These are phyloP conservation scores for Tragelaphus buxtoni DNA, from an alignment of 2,113 vertebrate species.

Conservation along the genomic window DNA sequence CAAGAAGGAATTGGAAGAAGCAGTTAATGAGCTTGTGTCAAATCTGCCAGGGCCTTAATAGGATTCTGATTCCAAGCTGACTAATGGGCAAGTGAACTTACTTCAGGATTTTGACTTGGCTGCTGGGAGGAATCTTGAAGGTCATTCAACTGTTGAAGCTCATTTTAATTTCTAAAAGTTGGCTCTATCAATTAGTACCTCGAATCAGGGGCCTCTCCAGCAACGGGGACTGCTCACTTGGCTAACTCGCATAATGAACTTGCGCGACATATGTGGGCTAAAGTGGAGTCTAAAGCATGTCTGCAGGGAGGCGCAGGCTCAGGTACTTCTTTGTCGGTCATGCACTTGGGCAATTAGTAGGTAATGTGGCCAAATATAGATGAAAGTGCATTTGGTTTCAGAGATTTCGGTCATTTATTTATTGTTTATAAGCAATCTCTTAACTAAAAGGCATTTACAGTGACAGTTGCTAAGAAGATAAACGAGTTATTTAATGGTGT, in stretches of 20 bases:
- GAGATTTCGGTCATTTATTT: neutral
- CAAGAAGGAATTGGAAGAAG: neutral
- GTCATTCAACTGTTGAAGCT: slow-evolving; percentile 19
- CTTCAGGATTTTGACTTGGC: neutral
- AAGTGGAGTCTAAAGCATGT: neutral
- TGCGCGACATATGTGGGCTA: rapidly evolving
- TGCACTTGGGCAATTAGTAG: neutral
- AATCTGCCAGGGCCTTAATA: neutral
- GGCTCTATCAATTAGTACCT: slow-evolving; percentile 29
- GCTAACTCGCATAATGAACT: slow-evolving; percentile 28
- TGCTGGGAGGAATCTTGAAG: slow-evolving; percentile 1
- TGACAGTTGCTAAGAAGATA: neutral
- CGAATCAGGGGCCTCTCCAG: neutral
- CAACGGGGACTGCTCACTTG: neutral
- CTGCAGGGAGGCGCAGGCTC: rapidly evolving
- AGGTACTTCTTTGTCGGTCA: neutral
- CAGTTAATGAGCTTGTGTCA: neutral
- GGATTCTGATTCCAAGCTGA: neutral
- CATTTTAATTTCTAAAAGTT: slow-evolving; percentile 44
- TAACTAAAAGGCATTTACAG: neutral
- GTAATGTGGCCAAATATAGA: neutral
- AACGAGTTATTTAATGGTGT: neutral
- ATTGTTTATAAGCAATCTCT: neutral
- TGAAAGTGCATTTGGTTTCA: neutral
- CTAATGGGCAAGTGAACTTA: neutral